A percentile compares a stretch with the other conserved stretches of the same genome.
phyloP scores from a whole-genome alignment of 2,113 vertebrate species.

The Anoplopoma fimbria region DNA sequence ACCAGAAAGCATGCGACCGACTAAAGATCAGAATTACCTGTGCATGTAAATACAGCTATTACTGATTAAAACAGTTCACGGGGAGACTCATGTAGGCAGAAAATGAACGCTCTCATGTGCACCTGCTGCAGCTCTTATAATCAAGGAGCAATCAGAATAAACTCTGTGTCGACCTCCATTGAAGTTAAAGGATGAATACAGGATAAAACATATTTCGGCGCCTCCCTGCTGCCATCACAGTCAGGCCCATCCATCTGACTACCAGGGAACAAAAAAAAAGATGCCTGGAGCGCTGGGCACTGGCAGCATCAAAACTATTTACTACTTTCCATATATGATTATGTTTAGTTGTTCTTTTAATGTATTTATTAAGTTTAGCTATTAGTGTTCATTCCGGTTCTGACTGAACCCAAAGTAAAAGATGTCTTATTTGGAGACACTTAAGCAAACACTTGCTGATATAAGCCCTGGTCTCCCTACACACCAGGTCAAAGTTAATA shows the following conservation, averaged over 20 bases:
- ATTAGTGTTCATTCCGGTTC: not conserved
- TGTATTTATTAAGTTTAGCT: not conserved
- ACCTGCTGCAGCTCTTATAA: slow-evolving; percentile 55
- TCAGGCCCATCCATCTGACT: slow-evolving; percentile 29
- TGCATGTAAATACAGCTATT: slow-evolving; percentile 37
- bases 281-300: not conserved
- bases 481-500: slow-evolving; percentile 2
- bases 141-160: slow-evolving; percentile 47
- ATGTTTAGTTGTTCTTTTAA: not conserved
- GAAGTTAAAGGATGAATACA: too few species aligned
- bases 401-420: slow-evolving; percentile 6
- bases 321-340: not conserved
- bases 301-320: not conserved
- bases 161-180: not conserved
- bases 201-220: too few species aligned
- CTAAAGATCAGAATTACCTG: slow-evolving; percentile 26
- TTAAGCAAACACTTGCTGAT: not conserved
- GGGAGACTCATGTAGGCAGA: slow-evolving; percentile 46
- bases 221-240: slow-evolving; percentile 13
- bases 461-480: slow-evolving; percentile 2
- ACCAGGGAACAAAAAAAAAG: not conserved
- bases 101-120: slow-evolving; percentile 50
- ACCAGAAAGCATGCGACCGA: slow-evolving; percentile 14
- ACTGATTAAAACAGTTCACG: slow-evolving; percentile 39
- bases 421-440: not conserved